A percentile compares a stretch with the other conserved stretches of the same genome.
phyloP scores from a whole-genome alignment of 2,113 vertebrate species.

The Plectropomus leopardus region DNA sequence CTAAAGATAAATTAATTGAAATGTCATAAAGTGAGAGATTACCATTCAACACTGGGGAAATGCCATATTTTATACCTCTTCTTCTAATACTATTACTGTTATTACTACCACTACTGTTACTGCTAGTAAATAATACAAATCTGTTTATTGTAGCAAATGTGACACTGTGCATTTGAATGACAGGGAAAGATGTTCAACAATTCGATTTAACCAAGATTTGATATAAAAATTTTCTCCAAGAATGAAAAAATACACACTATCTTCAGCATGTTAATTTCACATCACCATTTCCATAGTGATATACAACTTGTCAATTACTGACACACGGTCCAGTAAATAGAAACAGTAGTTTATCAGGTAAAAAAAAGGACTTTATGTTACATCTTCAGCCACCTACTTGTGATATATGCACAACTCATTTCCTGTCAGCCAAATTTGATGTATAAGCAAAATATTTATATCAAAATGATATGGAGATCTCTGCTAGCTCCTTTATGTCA shows the following conservation, averaged over 20 bases:
- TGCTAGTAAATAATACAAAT: too few species aligned
- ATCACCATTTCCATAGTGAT: neutral
- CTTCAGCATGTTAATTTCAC: neutral
- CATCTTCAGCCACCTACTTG: constrained; percentile 9
- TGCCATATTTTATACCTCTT: too few species aligned
- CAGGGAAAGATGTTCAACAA: neutral
- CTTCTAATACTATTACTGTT: neutral
- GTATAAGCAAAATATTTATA: constrained; percentile 22
- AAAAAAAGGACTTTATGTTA: too few species aligned
- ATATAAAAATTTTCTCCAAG: neutral
- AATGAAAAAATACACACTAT: constrained; percentile 6
- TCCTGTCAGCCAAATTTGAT: constrained; percentile 36
- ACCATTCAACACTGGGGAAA: neutral
- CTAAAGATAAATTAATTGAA: constrained; percentile 14
- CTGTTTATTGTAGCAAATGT: neutral
- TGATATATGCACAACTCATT: constrained; percentile 13
- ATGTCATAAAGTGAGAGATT: neutral
- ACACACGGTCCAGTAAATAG: neutral
- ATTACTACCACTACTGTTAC: neutral
- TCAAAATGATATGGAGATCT: constrained; percentile 6
- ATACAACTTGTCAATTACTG: constrained; percentile 24
- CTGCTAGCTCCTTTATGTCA: constrained; percentile 11
- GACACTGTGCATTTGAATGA: constrained; percentile 12
- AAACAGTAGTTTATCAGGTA: neutral
- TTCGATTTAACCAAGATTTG: neutral